phyloP scores from a whole-genome alignment of 1,140 invertebrate genomes.

The Sitophilus oryzae region DNA sequence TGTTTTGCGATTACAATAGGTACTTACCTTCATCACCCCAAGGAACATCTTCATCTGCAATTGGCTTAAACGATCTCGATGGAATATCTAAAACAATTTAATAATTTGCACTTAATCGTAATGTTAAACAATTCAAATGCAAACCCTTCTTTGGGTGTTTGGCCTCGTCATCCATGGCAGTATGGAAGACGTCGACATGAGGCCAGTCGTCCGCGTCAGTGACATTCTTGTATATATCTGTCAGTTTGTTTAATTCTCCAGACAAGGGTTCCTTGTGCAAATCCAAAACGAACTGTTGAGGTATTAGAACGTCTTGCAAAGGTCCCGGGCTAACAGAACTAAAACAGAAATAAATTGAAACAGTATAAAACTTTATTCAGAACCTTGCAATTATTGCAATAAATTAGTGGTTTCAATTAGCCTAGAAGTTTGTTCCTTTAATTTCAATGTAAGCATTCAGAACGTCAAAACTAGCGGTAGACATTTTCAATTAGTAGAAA shows the following conservation, averaged over 20 bases:
- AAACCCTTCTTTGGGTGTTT: constrained; percentile 11
- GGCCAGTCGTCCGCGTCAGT: constrained; percentile 24
- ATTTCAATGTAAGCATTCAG: too few species aligned
- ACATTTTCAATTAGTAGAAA: too few species aligned
- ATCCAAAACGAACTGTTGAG: constrained; percentile 22
- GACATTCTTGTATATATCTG: constrained; percentile 21
- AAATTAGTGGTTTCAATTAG: too few species aligned
- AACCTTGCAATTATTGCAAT: too few species aligned
- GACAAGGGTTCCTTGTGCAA: constrained; percentile 27
- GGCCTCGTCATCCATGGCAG: constrained; percentile 18
- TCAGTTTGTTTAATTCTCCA: constrained; percentile 20
- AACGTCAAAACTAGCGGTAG: too few species aligned
- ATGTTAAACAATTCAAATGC: not conserved
- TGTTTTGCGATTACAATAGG: too few species aligned
- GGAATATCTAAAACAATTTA: constrained; percentile 9
- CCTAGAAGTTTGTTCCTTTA: too few species aligned
- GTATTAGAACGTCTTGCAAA: constrained; percentile 36
- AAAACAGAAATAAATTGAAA: too few species aligned
- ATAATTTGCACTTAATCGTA: not conserved
- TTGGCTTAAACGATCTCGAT: constrained; percentile 19
- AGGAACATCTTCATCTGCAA: constrained; percentile 30
- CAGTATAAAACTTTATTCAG: too few species aligned
- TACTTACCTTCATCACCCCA: constrained; percentile 29
- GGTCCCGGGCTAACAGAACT: constrained; percentile 35
- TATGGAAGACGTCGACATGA: constrained; percentile 20